Evolutionary conservation across 2,113 vertebrate species (phyloP).

Genomic region (Myiopsitta monachus): DNA sequence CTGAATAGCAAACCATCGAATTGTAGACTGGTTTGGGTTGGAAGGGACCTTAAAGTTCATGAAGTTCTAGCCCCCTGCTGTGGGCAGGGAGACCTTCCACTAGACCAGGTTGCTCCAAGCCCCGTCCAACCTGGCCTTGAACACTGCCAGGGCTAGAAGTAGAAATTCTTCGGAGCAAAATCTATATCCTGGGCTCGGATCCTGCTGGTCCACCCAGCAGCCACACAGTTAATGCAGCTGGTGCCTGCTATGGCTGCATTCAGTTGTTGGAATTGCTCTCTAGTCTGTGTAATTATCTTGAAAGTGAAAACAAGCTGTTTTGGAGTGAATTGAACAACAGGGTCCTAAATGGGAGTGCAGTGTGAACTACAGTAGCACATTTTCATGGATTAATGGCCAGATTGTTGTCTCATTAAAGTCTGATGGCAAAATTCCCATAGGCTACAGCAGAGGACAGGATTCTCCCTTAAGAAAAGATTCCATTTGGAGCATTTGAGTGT

Average conservation of each 20-base stretch:
- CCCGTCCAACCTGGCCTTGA: not conserved
- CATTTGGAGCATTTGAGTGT: slow-evolving; percentile 26
- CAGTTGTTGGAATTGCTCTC: slow-evolving; percentile 31
- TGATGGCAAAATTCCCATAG: not conserved
- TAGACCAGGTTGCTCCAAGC: not conserved
- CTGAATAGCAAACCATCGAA: not conserved
- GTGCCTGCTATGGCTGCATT: not conserved
- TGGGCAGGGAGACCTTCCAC: not conserved
- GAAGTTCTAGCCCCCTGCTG: not conserved
- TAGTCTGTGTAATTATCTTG: slow-evolving; percentile 9
- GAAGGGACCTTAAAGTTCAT: not conserved
- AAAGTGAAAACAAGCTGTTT: slow-evolving; percentile 48
- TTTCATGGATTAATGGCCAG: slow-evolving; percentile 48
- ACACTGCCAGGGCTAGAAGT: not conserved
- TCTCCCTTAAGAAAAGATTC: slow-evolving; percentile 23
- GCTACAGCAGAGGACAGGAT: slow-evolving; percentile 13
- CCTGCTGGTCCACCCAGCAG: not conserved
- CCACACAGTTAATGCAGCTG: slow-evolving; percentile 7
- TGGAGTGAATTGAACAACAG: slow-evolving; percentile 20
- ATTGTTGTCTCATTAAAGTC: slow-evolving; percentile 46
- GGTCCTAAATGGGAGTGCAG: slow-evolving; percentile 14
- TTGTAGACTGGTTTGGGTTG: not conserved
- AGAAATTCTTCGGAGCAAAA: not conserved
- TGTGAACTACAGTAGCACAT: slow-evolving; percentile 42
- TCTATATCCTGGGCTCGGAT: not conserved